Percentiles rank a stretch among this genome's conserved stretches.
Evolutionary conservation across 2,797 vertebrate genomes (phyloP).

Genomic region (Chiloscyllium punctatum): DNA sequence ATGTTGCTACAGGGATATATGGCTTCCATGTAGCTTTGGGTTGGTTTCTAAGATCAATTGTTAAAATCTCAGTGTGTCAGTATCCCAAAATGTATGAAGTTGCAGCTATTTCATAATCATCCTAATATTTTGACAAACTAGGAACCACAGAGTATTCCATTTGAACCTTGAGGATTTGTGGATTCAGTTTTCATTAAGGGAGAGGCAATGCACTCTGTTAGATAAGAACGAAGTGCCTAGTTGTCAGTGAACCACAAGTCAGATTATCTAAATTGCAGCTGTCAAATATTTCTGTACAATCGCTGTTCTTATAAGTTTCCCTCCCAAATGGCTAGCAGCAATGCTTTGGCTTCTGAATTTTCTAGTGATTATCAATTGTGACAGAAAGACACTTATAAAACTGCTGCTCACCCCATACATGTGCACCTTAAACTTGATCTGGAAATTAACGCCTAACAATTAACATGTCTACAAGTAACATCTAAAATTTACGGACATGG

Average conservation of each 20-base stretch:
- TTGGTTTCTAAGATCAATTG: background rate
- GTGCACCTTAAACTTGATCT: background rate
- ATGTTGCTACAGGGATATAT: background rate
- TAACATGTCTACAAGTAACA: background rate
- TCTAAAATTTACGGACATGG: background rate
- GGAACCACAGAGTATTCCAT: background rate
- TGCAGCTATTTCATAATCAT: background rate
- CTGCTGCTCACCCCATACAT: background rate
- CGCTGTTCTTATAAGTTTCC: slow-evolving; percentile 9
- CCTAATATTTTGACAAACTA: background rate
- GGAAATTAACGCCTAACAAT: background rate
- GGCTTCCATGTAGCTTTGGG: background rate
- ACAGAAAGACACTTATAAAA: slow-evolving; percentile 18
- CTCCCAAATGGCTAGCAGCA: background rate
- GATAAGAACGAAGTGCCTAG: background rate
- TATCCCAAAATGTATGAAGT: too few species aligned
- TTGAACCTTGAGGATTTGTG: background rate
- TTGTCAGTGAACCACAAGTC: slow-evolving; percentile 2
- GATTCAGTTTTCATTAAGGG: background rate
- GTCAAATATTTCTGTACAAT: slow-evolving; percentile 13
- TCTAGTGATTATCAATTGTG: slow-evolving; percentile 29
- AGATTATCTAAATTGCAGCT: slow-evolving; percentile 30
- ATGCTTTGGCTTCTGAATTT: slow-evolving; percentile 16
- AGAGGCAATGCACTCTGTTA: background rate
- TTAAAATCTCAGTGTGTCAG: slow-evolving; percentile 4